Evolutionary conservation across 2,797 vertebrate genomes (phyloP).

Genomic region (Mallotus villosus): DNA sequence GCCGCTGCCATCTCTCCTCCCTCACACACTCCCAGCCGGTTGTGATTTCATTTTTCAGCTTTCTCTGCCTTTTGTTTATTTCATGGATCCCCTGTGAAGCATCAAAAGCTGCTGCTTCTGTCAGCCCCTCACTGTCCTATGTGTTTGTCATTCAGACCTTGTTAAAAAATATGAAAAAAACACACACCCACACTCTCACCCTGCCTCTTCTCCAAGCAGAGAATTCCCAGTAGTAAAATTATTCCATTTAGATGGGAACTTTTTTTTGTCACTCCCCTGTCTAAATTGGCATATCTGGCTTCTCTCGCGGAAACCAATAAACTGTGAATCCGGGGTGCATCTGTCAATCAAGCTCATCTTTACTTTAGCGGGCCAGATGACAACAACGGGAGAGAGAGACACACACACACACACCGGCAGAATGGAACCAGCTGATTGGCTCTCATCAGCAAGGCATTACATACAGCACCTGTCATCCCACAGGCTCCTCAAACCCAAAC

Average conservation of each 20-base stretch:
- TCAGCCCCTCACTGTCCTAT: conserved; percentile 92
- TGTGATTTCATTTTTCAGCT: conserved; percentile 85
- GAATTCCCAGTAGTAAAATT: conserved; percentile 94
- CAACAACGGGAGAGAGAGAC: conserved; percentile 73
- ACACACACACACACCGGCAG: conserved; percentile 70
- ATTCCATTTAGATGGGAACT: conserved; percentile 94
- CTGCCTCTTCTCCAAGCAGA: conserved; percentile 66
- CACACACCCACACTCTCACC: conserved; percentile 27
- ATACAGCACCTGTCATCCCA: conserved; percentile 89
- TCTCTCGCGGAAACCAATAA: conserved; percentile 92
- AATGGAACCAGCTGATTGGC: conserved; percentile 81
- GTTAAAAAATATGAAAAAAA: conserved; percentile 81
- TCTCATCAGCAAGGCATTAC: conserved; percentile 90
- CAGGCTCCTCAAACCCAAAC: conserved; percentile 67
- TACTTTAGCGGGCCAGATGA: conserved; percentile 86
- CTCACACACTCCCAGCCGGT: conserved; percentile 71
- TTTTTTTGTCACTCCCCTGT: conserved; percentile 94
- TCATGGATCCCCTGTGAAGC: conserved; percentile 95
- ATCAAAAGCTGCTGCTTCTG: conserved; percentile 91
- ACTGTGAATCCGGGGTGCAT: conserved; percentile 90
- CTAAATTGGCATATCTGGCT: conserved; percentile 94
- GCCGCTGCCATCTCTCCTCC: conserved; percentile 51
- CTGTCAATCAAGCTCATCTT: conserved; percentile 90
- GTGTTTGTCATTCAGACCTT: conserved; percentile 97
- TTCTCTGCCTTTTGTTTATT: conserved; percentile 94